Percentiles rank a stretch among this genome's conserved stretches.
Evolutionary conservation across 2,113 vertebrate species (phyloP).

Genomic region (Indri indri): DNA sequence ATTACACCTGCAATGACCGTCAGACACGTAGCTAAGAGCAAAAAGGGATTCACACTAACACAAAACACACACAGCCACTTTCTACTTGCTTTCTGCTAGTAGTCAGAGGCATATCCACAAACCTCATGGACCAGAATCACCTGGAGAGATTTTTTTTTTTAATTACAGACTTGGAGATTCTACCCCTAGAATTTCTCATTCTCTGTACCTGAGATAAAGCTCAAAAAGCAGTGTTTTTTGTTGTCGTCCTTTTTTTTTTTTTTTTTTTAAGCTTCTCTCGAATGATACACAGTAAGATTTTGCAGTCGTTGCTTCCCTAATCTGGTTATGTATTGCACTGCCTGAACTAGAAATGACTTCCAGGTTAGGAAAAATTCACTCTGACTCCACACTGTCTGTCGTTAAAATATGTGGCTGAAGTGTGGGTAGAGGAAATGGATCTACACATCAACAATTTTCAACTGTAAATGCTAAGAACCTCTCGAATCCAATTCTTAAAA

Average conservation of each 20-base stretch:
- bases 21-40: conserved; percentile 16
- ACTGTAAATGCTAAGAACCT: neutral
- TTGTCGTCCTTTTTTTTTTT: neutral
- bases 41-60: neutral
- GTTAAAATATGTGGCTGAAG: neutral
- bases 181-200: neutral
- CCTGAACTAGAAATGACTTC: neutral
- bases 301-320: neutral
- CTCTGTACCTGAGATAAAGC: neutral
- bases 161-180: neutral
- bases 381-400: neutral
- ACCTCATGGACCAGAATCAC: neutral
- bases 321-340: neutral
- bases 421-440: neutral
- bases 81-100: neutral
- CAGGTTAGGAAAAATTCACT: neutral
- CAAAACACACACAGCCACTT: neutral
- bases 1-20: conserved; percentile 23
- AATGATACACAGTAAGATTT: neutral
- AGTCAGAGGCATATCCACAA: neutral
- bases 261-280: neutral
- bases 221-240: neutral
- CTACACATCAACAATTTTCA: neutral
- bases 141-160: neutral
- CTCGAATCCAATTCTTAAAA: neutral